Conservation (phyloP, 1,140 invertebrate species). For the Meloidogyne exigua region DNA sequence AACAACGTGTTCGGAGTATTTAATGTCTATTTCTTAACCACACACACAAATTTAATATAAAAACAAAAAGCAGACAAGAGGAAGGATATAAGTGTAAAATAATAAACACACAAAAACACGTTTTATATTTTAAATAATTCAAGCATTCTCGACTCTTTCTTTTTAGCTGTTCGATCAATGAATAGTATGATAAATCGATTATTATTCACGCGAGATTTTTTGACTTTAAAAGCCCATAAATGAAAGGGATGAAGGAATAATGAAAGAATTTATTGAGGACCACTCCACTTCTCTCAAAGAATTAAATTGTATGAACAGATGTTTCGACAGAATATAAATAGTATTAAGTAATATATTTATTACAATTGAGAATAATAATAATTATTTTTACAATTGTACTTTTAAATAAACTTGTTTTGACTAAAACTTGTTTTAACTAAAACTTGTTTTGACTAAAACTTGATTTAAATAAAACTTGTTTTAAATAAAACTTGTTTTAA, state of each 20-base stretch:
- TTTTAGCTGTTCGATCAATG: not conserved
- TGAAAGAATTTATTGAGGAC: slow-evolving; percentile 11
- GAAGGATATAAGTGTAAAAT: too few species aligned
- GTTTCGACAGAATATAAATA: not conserved
- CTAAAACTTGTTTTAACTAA: not conserved
- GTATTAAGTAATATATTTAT: not conserved
- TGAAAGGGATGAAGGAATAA: slow-evolving; percentile 17
- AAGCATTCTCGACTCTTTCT: slow-evolving; percentile 2
- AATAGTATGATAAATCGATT: not conserved
- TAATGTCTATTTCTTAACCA: not conserved
- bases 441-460: not conserved
- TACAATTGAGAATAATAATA: not conserved
- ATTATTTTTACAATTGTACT: not conserved
- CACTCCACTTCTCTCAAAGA: not conserved
- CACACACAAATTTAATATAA: not conserved
- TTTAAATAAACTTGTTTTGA: too few species aligned
- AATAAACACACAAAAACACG: not conserved
- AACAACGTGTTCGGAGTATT: not conserved
- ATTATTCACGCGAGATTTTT: slow-evolving; percentile 4
- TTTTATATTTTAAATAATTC: not conserved
- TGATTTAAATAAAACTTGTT: not conserved
- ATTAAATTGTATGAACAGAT: not conserved
- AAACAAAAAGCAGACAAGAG: not conserved
- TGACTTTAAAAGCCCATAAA: not conserved
- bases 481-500: not conserved